Conservation (phyloP, 2,113 vertebrate species). For the Calypte anna region DNA sequence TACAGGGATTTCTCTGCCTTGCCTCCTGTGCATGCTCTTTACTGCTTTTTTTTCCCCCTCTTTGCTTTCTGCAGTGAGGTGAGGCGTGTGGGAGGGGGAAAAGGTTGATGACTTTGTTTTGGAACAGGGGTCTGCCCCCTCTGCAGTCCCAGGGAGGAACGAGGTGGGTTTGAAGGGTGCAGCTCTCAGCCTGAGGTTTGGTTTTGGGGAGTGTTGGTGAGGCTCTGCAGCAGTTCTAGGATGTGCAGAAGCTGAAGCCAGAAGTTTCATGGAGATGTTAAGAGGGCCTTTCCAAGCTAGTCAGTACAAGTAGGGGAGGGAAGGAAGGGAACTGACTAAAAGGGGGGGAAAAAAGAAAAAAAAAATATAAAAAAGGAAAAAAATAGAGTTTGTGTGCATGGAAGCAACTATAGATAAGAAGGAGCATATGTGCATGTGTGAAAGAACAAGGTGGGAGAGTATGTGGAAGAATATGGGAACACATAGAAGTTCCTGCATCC, state of each 20-base stretch:
- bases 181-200: neutral
- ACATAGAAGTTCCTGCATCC: neutral
- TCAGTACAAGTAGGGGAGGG: neutral
- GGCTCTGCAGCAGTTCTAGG: neutral
- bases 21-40: conserved; percentile 25
- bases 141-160: neutral
- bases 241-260: neutral
- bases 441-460: conserved; percentile 55
- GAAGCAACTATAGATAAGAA: neutral
- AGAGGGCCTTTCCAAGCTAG: neutral
- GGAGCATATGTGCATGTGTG: conserved; percentile 60
- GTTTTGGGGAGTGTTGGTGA: neutral
- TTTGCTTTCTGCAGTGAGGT: neutral
- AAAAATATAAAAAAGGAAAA: neutral
- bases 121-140: neutral
- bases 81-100: neutral
- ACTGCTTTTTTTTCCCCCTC: neutral
- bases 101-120: neutral
- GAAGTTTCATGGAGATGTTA: neutral
- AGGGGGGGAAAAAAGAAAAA: neutral
- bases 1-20: neutral
- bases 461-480: conserved; percentile 25
- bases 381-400: neutral
- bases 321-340: neutral
- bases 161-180: neutral